Evolutionary conservation across 2,888 invertebrate genomes (phyloP).

Genomic region (Stenolophus ochropezus): DNA sequence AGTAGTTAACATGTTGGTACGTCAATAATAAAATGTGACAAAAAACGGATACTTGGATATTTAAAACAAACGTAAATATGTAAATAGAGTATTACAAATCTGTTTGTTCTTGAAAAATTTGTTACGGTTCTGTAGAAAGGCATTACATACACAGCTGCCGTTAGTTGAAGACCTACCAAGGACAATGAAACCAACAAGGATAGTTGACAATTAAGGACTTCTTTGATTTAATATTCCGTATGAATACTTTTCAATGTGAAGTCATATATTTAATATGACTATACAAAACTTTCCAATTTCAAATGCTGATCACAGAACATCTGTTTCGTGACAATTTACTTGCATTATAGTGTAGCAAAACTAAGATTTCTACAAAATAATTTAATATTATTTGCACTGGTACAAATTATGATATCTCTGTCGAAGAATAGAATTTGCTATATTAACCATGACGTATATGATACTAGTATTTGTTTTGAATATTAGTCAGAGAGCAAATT

Average conservation of each 20-base stretch:
- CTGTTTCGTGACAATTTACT: neutral
- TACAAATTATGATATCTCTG: too few relatives aligned
- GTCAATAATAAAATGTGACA: too few relatives aligned
- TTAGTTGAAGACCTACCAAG: constrained; percentile 28
- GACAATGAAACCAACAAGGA: constrained; percentile 41
- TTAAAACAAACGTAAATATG: too few relatives aligned
- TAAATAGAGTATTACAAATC: neutral
- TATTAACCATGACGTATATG: too few relatives aligned
- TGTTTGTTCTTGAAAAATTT: neutral
- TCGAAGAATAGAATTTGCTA: too few relatives aligned
- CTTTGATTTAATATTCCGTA: constrained; percentile 20
- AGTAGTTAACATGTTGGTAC: too few relatives aligned
- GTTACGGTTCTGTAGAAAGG: constrained; percentile 23
- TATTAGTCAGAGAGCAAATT: neutral
- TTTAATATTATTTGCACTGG: too few relatives aligned
- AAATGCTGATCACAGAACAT: neutral
- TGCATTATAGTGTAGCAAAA: too few relatives aligned
- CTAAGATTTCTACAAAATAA: too few relatives aligned
- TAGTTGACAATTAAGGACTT: constrained; percentile 26
- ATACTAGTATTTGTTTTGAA: neutral
- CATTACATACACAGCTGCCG: constrained; percentile 43
- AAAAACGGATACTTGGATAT: too few relatives aligned
- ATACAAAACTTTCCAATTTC: neutral
- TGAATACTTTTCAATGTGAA: neutral
- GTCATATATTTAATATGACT: neutral